Base-by-base conservation (phyloP, 1,140 invertebrate species). In the Dendroctonus valens region DNA sequence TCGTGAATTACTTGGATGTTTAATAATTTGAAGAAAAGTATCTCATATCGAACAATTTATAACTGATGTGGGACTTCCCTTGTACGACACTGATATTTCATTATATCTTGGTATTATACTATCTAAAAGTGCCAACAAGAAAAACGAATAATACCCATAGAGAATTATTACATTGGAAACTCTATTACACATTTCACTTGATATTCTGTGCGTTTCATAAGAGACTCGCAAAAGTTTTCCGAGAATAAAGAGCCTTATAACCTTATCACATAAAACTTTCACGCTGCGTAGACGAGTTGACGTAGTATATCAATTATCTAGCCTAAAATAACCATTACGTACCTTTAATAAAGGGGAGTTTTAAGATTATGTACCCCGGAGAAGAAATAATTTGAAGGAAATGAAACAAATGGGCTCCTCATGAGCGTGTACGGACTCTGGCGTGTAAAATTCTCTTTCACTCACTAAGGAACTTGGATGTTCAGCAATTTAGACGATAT, bases 401-500 rank as follows among this genome's bases (percentile, higher is more conserved):
- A 73, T 73, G 72, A 73, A 73, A 73, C 68, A 73, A 73, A 73
- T 73, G 70, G 65, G 72, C 44, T 73, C 65, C 65, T 65, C 69
- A 67, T 70, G 67, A 68, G 67, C 63, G 66, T 67, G 59, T 67
- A 67, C 65, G 44, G 59, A 53, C 51, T 49, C 64, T 60, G 46
- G 49, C 62, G 67, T 74, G 71, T 74, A 76, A 77, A 75, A 76
- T 72, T 74, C 72, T 68, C 69, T 46, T 46, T 59, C 71, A 67
- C 70, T 69, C 66, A 59, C 68, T 73, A 72, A 76, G 74, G 69
- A 75, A 73, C 73, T 75, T 74, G 72, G 74, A 77, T 76, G 73
- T 73, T 72, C 76, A 70, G 75, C 76, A 76, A 77, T 76, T 77
- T 75, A 75, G 71, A 72, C 74, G 72, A 73, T 75, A 75, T 75